These are phyloP conservation scores for Epicauta chinensis DNA, from an alignment of 1,140 invertebrate species.

Conservation along the genomic window DNA sequence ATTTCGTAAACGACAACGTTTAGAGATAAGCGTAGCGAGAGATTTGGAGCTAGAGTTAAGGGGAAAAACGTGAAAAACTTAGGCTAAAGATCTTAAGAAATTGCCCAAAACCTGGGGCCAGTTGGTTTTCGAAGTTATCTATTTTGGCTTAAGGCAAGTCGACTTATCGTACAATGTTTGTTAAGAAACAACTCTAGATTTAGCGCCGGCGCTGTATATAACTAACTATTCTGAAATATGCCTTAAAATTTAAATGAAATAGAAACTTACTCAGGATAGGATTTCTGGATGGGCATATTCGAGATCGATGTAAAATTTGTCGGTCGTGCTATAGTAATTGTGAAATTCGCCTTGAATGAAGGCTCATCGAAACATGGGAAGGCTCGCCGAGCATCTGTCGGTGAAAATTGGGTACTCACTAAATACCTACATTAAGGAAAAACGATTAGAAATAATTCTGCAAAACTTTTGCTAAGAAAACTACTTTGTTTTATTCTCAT, in stretches of 20 bases:
- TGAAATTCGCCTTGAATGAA: slow-evolving; percentile 71
- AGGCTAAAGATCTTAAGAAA: no score
- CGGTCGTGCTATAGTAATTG: slow-evolving; percentile 55
- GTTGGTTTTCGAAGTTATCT: no score
- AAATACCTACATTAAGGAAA: slow-evolving; percentile 50
- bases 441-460: not conserved
- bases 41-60: no score
- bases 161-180: no score
- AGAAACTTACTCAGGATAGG: slow-evolving; percentile 8
- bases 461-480: not conserved
- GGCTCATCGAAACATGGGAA: slow-evolving; percentile 92
- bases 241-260: not conserved
- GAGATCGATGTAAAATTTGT: slow-evolving; percentile 32
- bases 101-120: no score
- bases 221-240: no score
- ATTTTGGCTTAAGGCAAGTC: no score
- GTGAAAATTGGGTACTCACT: slow-evolving; percentile 75
- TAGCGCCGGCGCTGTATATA: no score
- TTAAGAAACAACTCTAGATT: no score
- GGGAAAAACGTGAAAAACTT: no score
- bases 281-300: slow-evolving; percentile 36
- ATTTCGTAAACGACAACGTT: not conserved
- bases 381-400: slow-evolving; percentile 69
- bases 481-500: not conserved
- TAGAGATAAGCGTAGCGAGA: no score